A percentile compares a stretch with the other conserved stretches of the same genome.
These are phyloP conservation scores for Abramis brama DNA, from an alignment of 2,113 vertebrate species.

Conservation along the genomic window DNA sequence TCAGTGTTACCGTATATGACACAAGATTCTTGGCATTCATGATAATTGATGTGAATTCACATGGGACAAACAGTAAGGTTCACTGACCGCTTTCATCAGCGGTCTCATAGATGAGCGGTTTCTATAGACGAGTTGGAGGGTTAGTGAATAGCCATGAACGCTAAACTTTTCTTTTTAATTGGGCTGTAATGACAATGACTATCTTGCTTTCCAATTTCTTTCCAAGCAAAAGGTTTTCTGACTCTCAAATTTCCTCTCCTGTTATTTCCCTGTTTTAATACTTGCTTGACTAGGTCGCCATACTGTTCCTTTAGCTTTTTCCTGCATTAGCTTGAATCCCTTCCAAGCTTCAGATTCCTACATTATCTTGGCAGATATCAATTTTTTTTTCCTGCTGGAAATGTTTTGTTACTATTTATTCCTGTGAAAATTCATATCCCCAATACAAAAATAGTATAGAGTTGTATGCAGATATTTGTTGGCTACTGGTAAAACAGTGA, in stretches of 20 bases:
- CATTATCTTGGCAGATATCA: conserved; percentile 54
- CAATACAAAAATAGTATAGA: conserved; percentile 30
- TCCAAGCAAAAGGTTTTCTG: conserved; percentile 18
- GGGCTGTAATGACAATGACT: not conserved
- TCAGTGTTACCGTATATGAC: conserved; percentile 25
- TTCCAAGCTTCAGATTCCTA: conserved; percentile 36
- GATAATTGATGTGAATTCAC: conserved; percentile 34
- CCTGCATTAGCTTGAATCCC: conserved; percentile 14
- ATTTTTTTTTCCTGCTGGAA: not conserved
- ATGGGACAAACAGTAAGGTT: conserved; percentile 40
- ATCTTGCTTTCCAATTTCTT: not conserved
- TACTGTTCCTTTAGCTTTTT: conserved; percentile 17
- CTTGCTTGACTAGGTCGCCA: conserved; percentile 10
- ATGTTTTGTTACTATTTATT: conserved; percentile 45
- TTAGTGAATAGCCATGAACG: not conserved
- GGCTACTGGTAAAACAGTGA: not conserved
- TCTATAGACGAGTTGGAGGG: conserved; percentile 10
- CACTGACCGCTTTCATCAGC: conserved; percentile 37
- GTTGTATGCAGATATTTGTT: conserved; percentile 3
- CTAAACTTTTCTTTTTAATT: conserved; percentile 4
- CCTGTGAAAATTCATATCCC: conserved; percentile 40
- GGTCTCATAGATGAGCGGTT: conserved; percentile 10
- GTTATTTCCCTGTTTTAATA: conserved; percentile 11
- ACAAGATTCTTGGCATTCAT: conserved; percentile 17
- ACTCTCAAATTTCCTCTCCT: not conserved